phyloP scores from a whole-genome alignment of 1,140 invertebrate species.

The Cataglyphis hispanica region DNA sequence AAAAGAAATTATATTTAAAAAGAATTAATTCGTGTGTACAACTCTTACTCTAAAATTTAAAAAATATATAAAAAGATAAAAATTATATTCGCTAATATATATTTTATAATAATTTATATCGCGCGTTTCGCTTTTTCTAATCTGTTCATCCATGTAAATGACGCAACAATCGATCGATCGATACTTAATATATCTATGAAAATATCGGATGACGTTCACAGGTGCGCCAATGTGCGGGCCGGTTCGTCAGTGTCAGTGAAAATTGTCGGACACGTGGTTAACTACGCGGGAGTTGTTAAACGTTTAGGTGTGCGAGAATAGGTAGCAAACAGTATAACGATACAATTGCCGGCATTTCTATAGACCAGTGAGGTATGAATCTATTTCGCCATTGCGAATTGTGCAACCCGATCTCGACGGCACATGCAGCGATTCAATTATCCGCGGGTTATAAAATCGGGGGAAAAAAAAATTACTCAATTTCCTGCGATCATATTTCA shows the following conservation, averaged over 20 bases:
- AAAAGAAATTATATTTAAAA: constrained; percentile 1
- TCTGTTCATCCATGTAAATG: constrained; percentile 12
- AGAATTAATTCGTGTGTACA: too few species aligned
- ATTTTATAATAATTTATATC: background rate
- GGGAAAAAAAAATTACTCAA: background rate
- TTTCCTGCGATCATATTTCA: background rate
- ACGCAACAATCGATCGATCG: constrained; percentile 60
- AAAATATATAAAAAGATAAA: background rate
- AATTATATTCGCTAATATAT: background rate
- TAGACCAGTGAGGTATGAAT: constrained; percentile 43
- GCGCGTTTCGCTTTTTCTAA: constrained; percentile 15
- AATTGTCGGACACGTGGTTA: constrained; percentile 77
- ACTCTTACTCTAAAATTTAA: background rate
- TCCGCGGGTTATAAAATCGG: constrained; percentile 16
- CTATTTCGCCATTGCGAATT: constrained; percentile 40
- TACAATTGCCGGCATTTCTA: constrained; percentile 38
- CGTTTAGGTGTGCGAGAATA: constrained; percentile 41
- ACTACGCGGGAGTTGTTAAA: constrained; percentile 51
- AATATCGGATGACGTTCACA: constrained; percentile 81
- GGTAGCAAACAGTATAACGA: constrained; percentile 29
- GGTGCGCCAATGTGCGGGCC: constrained; percentile 80
- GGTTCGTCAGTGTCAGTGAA: constrained; percentile 81
- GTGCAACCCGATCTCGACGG: constrained; percentile 1
- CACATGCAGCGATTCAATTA: constrained; percentile 39
- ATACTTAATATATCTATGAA: constrained; percentile 68